These are phyloP conservation scores for Scaptomyza hsui DNA, from an alignment of 1,140 invertebrate genomes.

Conservation along the genomic window DNA sequence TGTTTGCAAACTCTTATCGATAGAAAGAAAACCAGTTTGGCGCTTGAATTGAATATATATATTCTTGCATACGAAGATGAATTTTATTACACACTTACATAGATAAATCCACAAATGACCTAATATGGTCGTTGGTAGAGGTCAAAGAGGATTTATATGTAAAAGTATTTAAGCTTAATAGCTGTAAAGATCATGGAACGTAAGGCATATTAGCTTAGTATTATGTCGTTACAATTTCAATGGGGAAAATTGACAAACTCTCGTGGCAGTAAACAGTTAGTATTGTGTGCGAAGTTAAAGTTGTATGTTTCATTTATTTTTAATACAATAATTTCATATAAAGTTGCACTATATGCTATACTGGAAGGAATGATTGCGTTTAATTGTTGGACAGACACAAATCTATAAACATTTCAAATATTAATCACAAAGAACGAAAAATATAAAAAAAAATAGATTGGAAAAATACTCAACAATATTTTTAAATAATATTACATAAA, in stretches of 20 bases:
- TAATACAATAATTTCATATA: constrained; percentile 74
- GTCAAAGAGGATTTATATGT: background rate
- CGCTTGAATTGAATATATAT: background rate
- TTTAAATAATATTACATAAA: constrained; percentile 25
- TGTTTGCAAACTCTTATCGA: background rate
- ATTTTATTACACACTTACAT: background rate
- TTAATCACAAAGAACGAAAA: constrained; percentile 25
- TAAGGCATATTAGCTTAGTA: constrained; percentile 4
- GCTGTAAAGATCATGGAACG: constrained; percentile 9
- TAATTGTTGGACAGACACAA: constrained; percentile 73
- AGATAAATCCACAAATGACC: background rate
- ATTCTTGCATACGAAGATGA: background rate
- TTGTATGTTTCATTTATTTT: constrained; percentile 56
- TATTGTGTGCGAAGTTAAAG: constrained; percentile 43
- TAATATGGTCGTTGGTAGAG: background rate
- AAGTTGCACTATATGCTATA: constrained; percentile 74
- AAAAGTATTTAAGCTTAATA: constrained; percentile 13
- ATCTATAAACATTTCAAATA: constrained; percentile 46
- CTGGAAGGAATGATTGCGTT: constrained; percentile 79
- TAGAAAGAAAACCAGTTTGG: background rate
- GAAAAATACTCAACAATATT: constrained; percentile 23
- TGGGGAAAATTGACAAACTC: constrained; percentile 72
- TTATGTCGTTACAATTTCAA: constrained; percentile 50
- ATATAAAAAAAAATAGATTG: constrained; percentile 12
- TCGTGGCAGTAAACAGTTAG: constrained; percentile 67